These are phyloP conservation scores for Myopa tessellatipennis DNA, from an alignment of 2,888 invertebrate species.

Conservation along the genomic window DNA sequence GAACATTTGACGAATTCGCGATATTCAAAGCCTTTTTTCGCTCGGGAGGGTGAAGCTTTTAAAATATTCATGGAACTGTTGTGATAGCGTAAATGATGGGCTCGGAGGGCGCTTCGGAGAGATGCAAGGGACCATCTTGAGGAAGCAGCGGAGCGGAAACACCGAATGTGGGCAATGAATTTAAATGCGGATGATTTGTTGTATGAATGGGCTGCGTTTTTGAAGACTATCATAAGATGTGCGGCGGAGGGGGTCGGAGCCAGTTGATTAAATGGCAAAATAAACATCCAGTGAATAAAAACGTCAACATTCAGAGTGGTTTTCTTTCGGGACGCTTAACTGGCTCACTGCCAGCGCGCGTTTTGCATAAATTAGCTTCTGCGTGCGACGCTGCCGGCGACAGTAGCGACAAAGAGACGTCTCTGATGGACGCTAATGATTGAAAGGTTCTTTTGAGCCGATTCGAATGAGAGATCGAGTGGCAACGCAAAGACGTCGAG, in stretches of 20 bases:
- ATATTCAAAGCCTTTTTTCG: slow-evolving; percentile 16
- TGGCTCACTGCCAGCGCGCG: slow-evolving; percentile 46
- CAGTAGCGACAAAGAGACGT: neutral
- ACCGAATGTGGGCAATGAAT: slow-evolving; percentile 22
- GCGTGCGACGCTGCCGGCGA: neutral
- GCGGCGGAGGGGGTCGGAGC: slow-evolving; percentile 28
- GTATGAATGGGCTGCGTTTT: slow-evolving; percentile 1
- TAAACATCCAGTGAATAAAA: slow-evolving; percentile 60
- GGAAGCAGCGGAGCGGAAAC: slow-evolving; percentile 15
- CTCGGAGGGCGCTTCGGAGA: neutral
- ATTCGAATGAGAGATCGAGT: neutral
- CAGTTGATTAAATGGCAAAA: slow-evolving; percentile 63
- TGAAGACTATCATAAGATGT: neutral
- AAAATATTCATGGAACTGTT: slow-evolving; percentile 53
- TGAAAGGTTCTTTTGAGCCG: slow-evolving; percentile 25
- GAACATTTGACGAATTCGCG: slow-evolving; percentile 35
- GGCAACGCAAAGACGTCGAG: too few relatives aligned
- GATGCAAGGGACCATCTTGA: neutral
- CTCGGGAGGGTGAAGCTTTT: slow-evolving; percentile 40
- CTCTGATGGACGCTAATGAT: slow-evolving; percentile 33
- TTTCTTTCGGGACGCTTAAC: slow-evolving; percentile 61
- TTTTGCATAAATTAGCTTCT: slow-evolving; percentile 46
- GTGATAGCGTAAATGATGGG: slow-evolving; percentile 51
- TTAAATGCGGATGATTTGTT: slow-evolving; percentile 27
- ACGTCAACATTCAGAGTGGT: slow-evolving; percentile 64